Conservation (phyloP, 2,888 invertebrate genomes). For the Pseudeuparius sepicola region DNA sequence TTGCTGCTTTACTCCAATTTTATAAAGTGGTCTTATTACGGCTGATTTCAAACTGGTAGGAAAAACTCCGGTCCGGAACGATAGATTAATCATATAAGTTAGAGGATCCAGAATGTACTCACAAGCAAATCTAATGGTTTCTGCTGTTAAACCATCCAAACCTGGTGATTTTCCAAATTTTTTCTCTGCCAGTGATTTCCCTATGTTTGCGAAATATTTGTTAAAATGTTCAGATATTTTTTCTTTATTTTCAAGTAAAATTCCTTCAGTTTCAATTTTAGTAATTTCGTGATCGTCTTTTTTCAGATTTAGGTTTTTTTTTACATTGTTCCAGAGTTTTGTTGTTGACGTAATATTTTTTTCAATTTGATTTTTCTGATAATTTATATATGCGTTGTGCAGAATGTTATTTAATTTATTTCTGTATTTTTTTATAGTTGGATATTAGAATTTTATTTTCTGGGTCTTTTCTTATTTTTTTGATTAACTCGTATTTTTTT, state of each 20-base stretch:
- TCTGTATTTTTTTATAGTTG: too few relatives aligned
- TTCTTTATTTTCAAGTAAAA: background rate
- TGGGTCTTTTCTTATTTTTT: conserved; percentile 7
- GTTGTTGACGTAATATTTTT: background rate
- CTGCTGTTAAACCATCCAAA: too few relatives aligned
- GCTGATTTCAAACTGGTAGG: too few relatives aligned
- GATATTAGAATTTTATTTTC: too few relatives aligned
- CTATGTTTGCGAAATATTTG: conserved; percentile 2
- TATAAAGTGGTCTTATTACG: too few relatives aligned
- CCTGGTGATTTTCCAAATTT: background rate
- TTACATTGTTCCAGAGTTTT: conserved; percentile 5
- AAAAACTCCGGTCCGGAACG: too few relatives aligned
- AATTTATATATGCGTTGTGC: background rate
- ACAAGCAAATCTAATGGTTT: too few relatives aligned
- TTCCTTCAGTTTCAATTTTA: conserved; percentile 4
- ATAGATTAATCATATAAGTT: too few relatives aligned
- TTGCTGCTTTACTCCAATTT: too few relatives aligned
- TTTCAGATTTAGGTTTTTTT: conserved; percentile 4
- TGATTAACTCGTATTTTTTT: conserved; percentile 3
- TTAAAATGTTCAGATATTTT: conserved; percentile 7
- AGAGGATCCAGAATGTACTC: too few relatives aligned
- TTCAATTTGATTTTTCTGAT: conserved; percentile 4
- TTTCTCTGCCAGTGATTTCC: background rate
- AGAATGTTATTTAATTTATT: conserved; percentile 5
- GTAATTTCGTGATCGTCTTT: background rate